These are phyloP conservation scores for Nesoenas mayeri DNA, from an alignment of 2,113 vertebrate genomes.

Conservation along the genomic window DNA sequence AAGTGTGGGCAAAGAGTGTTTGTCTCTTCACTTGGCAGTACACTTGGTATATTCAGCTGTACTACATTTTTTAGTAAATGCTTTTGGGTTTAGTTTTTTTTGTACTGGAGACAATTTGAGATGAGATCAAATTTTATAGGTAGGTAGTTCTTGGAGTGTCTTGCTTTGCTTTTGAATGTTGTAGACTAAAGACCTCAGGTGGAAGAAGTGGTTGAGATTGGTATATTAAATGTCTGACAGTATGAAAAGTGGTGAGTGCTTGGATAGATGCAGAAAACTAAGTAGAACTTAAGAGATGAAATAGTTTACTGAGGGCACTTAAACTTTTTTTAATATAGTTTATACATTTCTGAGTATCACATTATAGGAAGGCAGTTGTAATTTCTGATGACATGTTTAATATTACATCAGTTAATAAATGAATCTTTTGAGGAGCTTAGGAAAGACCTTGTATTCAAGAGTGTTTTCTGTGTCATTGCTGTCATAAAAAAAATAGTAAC, in stretches of 20 bases:
- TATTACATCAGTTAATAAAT: not conserved
- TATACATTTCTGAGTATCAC: not conserved
- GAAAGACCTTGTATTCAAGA: not conserved
- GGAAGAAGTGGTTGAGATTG: not conserved
- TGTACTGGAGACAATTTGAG: not conserved
- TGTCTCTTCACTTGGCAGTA: not conserved
- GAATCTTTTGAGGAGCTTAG: not conserved
- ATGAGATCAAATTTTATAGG: not conserved
- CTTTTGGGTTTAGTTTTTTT: not conserved
- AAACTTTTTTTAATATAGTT: not conserved
- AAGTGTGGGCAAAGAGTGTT: not conserved
- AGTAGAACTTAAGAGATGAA: not conserved
- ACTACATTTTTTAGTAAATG: not conserved
- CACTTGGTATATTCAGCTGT: not conserved
- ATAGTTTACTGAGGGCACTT: not conserved
- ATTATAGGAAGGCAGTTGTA: not conserved
- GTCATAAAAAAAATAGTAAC: not conserved
- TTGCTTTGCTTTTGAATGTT: not conserved
- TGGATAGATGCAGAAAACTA: not conserved
- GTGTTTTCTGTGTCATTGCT: not conserved
- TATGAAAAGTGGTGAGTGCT: not conserved
- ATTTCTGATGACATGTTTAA: not conserved
- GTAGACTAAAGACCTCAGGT: not conserved
- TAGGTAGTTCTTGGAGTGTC: not conserved
- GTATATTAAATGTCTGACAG: not conserved